Conservation (phyloP, 2,113 vertebrate genomes). For the Ibidorhyncha struthersii region DNA sequence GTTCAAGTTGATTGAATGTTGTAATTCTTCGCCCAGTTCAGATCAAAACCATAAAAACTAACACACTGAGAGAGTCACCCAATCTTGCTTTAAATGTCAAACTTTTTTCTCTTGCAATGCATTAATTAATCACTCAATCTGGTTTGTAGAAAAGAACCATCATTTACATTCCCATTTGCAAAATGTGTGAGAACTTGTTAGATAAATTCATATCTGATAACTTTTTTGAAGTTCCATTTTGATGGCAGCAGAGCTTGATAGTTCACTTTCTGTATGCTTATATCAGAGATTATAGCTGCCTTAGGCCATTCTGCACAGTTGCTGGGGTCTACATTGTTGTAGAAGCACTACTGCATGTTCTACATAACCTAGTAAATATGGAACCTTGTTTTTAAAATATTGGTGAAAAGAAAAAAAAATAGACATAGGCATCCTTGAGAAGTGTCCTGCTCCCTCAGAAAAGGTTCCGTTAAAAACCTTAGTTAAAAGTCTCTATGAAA, state of each 20-base stretch:
- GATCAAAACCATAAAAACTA: conserved; percentile 19
- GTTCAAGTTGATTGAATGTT: conserved; percentile 16
- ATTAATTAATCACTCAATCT: conserved; percentile 29
- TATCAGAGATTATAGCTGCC: neutral
- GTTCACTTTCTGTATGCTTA: neutral
- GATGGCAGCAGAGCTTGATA: neutral
- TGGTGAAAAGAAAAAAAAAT: neutral
- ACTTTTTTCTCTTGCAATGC: neutral
- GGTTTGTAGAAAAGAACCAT: neutral
- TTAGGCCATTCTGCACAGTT: neutral
- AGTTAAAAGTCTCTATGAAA: conserved; percentile 33
- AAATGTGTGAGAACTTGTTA: neutral
- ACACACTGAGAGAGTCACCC: neutral
- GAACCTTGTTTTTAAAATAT: neutral
- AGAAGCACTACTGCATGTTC: neutral
- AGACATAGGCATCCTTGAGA: neutral
- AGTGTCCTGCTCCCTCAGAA: neutral
- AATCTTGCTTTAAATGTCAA: conserved; percentile 6
- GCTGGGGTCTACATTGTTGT: neutral
- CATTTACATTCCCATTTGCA: conserved; percentile 36
- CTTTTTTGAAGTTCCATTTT: neutral
- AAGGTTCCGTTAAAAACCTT: neutral
- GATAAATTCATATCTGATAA: neutral
- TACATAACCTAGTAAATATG: neutral
- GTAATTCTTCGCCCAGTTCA: conserved; percentile 17